phyloP scores from a whole-genome alignment of 2,797 vertebrate genomes.

The Atherinosoma microstoma region DNA sequence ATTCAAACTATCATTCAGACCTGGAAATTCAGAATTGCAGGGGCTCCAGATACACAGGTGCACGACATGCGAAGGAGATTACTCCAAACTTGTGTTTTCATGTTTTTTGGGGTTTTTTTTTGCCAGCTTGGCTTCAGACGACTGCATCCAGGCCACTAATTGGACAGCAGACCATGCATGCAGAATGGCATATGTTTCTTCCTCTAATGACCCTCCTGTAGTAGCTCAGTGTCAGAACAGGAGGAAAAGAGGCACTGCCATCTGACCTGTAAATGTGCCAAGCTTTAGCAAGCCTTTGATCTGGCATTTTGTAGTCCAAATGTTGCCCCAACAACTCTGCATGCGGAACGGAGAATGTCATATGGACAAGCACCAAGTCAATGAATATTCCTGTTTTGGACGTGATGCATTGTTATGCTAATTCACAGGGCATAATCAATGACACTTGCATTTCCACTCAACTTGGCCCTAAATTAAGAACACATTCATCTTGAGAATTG shows the following conservation, averaged over 20 bases:
- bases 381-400: conserved; percentile 6
- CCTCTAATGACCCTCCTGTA: conserved; percentile 75
- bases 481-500: conserved; percentile 24
- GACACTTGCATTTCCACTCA: conserved; percentile 7
- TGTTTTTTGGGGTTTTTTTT: conserved; percentile 7
- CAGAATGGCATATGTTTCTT: conserved; percentile 75
- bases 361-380: background rate
- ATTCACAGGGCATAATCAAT: conserved; percentile 26
- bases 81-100: conserved; percentile 22
- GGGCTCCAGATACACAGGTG: conserved; percentile 42
- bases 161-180: conserved; percentile 68
- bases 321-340: conserved; percentile 10
- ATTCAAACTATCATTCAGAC: conserved; percentile 46
- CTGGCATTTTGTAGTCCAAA: conserved; percentile 71
- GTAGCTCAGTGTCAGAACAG: conserved; percentile 49
- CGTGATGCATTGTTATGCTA: background rate
- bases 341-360: background rate
- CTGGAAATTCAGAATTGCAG: conserved; percentile 34
- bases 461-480: conserved; percentile 38
- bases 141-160: conserved; percentile 70
- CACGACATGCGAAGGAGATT: conserved; percentile 42
- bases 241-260: conserved; percentile 41
- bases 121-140: conserved; percentile 58
- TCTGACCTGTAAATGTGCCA: conserved; percentile 70
- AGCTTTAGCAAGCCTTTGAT: conserved; percentile 66